Conservation (phyloP, 64 coral and sea anemone species). For the Cladopsammia gracilis region DNA sequence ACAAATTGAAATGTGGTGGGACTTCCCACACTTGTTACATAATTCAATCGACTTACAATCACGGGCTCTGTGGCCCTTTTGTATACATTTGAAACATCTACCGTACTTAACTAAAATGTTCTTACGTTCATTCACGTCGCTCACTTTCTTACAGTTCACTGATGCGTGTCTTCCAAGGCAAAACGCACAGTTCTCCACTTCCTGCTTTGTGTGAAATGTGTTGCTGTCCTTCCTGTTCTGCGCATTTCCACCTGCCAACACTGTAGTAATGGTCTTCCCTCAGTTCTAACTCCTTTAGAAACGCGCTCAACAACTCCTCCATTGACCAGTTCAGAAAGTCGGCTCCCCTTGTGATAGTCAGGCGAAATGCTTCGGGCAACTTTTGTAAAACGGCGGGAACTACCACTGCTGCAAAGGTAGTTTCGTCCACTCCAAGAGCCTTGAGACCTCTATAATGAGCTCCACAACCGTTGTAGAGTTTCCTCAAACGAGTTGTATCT, state of each 20-base stretch:
- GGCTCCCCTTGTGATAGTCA: constrained; percentile 8
- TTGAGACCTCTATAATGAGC: neutral
- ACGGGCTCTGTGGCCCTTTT: constrained; percentile 6
- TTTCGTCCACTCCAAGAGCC: neutral
- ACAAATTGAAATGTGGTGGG: no score
- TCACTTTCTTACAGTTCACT: constrained; percentile 45
- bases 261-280: constrained; percentile 52
- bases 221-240: constrained; percentile 20
- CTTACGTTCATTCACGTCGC: constrained; percentile 2
- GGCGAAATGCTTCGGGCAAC: neutral
- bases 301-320: constrained; percentile 8
- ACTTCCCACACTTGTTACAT: neutral
- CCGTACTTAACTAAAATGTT: constrained; percentile 41
- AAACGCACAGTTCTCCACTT: constrained; percentile 16
- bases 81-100: constrained; percentile 48
- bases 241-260: neutral
- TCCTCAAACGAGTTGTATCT: neutral
- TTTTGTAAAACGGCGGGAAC: constrained; percentile 39
- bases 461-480: neutral
- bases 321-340: constrained; percentile 9
- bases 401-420: constrained; percentile 21
- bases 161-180: constrained; percentile 23
- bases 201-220: neutral
- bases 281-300: constrained; percentile 46
- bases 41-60: constrained; percentile 17